Base-by-base conservation (phyloP, 2,888 invertebrate species). In the Atethmia centrago region DNA sequence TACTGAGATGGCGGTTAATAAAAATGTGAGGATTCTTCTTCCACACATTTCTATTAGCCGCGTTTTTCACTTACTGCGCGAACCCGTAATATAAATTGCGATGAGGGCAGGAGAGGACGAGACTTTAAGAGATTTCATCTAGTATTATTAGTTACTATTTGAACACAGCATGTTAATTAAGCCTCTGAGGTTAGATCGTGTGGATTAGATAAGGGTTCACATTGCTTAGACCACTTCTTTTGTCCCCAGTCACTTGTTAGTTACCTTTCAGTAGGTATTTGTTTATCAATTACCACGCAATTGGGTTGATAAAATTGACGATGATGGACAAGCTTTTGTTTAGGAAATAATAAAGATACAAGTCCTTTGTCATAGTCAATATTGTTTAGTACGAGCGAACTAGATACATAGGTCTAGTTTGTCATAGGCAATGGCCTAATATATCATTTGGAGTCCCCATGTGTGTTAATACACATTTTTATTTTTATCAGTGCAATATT, bases 401-500 rank as follows among this genome's bases (percentile, higher is more conserved):
- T 3, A 70, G n/a, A 19, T 21, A 21, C 49, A 51, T 45, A 36
- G 31, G 10, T 42, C 7, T 58, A 40, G n/a, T n/a, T 59, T 62
- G 53, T 4, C 14, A 36, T n/a, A n/a, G n/a, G 45, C 12, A n/a
- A 36, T 62, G 3, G 62, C 14, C 45, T 36, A 40, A 58, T 77
- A 75, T 47, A 61, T 77, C 59, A 53, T 10, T 21, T 75, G 25
- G 14, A 75, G 53, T 47, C 21, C 53, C 70, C 53, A 61, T 61
- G 40, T 75, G 69, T 53, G 53, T n/a, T 61, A 53, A 69, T 69
- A 77, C 59, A 77, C 47, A 55, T 69, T 75, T 75, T 75, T 75
- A 70, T 77, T 70, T 75, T 61, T 77, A 77, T 77, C 53, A 70
- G 21, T 42, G 40, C 70, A 49, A 70, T 75, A 75, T 70, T 70